phyloP scores from a whole-genome alignment of 2,888 invertebrate genomes.

The Nemotelus nigrinus region DNA sequence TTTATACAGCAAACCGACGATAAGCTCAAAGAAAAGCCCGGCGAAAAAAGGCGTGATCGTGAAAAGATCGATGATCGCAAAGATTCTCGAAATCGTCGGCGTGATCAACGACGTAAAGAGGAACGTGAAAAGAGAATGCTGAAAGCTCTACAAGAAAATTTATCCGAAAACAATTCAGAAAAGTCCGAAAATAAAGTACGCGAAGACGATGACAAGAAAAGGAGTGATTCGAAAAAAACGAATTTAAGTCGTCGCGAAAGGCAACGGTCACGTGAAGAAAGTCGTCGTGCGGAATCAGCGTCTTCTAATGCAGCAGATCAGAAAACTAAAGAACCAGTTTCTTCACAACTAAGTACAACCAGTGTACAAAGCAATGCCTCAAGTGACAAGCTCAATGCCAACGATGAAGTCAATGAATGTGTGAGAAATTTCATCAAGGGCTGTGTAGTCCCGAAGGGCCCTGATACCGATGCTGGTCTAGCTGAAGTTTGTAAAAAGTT shows the following conservation, averaged over 20 bases:
- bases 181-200: constrained; percentile 29
- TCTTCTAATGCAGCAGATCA: constrained; percentile 3
- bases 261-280: constrained; percentile 47
- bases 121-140: constrained; percentile 61
- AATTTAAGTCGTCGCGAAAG: constrained; percentile 56
- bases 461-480: constrained; percentile 24
- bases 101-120: constrained; percentile 61
- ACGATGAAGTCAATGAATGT: constrained; percentile 52
- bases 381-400: constrained; percentile 40
- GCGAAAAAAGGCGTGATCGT: constrained; percentile 30
- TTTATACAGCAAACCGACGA: constrained; percentile 52
- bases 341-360: constrained; percentile 7
- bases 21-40: constrained; percentile 57
- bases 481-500: constrained; percentile 53
- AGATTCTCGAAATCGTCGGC: constrained; percentile 47
- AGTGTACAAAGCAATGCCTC: background rate
- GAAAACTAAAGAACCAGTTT: constrained; percentile 12
- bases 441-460: constrained; percentile 26
- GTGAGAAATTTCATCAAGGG: constrained; percentile 56
- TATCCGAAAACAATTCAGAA: constrained; percentile 7
- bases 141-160: constrained; percentile 47
- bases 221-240: constrained; percentile 57
- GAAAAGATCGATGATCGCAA: constrained; percentile 33
- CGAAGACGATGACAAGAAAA: constrained; percentile 52
- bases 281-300: constrained; percentile 17